A percentile compares a stretch with the other conserved stretches of the same genome.
Conservation (phyloP, 2,113 vertebrate species). For the Macrotus californicus region DNA sequence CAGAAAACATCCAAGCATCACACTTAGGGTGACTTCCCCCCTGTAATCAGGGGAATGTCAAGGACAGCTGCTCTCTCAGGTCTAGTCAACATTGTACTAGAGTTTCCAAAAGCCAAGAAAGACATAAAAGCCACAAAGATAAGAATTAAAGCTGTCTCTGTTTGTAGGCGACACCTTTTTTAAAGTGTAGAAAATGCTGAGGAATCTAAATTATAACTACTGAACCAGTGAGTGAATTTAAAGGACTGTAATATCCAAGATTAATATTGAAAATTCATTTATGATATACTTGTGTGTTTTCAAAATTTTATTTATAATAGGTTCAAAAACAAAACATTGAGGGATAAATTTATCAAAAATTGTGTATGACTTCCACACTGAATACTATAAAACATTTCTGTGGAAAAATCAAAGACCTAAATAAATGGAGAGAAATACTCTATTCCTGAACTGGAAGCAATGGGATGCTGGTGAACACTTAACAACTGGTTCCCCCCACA, state of each 20-base stretch:
- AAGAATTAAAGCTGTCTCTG: not conserved
- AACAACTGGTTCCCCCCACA: not conserved
- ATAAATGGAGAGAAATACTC: not conserved
- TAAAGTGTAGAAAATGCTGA: not conserved
- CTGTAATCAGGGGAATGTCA: not conserved
- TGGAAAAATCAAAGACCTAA: not conserved
- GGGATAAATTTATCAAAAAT: not conserved
- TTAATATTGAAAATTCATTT: not conserved
- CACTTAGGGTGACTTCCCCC: not conserved
- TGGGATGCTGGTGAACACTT: not conserved
- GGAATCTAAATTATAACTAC: not conserved
- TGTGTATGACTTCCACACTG: not conserved
- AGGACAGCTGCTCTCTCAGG: not conserved
- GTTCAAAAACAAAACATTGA: not conserved
- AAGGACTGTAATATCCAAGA: not conserved
- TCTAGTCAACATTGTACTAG: not conserved
- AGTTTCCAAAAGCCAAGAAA: not conserved
- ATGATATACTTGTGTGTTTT: not conserved
- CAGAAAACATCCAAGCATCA: not conserved
- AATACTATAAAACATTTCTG: not conserved
- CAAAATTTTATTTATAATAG: not conserved
- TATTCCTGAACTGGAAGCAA: not conserved
- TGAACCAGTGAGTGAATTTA: not conserved
- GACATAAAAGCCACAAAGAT: not conserved
- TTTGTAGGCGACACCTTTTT: not conserved